Base-by-base conservation (phyloP, 2,888 invertebrate genomes). In the Trypoxylon attenuatum region DNA sequence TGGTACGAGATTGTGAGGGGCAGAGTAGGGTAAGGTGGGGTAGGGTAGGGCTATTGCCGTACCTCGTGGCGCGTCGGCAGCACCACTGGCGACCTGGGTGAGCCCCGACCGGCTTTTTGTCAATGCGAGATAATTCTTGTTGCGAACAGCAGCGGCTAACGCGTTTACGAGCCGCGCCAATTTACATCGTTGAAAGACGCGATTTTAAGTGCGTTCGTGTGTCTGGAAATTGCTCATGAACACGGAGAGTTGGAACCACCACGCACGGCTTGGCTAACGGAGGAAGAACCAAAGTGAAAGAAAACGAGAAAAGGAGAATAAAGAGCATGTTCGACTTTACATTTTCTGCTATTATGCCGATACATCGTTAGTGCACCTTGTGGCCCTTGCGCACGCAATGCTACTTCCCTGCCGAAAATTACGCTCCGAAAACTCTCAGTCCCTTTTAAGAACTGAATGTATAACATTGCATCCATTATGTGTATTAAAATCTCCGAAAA, bases 281-380 rank as follows among this genome's bases (percentile, higher is more conserved):
- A n/a, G n/a, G n/a, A n/a, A n/a, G n/a, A n/a, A n/a, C n/a, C n/a
- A n/a, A n/a, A n/a, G 61, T 58, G 62, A 33, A 50, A 41, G 18
- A 15, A 47, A 49, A 22, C 39, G 18, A 5, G 15, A 13, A 13
- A 27, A 39, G 19, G 27, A 47, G 15, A 15, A 16, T 4, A 10
- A 10, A 29, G 5, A 15, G 25, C 56, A 8, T 25, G 41, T 33
- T 56, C 55, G 59, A 58, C 72, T 71, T 78, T 77, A 73, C 76
- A 73, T 78, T 77, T 78, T 73, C 73, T 76, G 71, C 66, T 65
- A 71, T 77, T 79, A 78, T 53, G 71, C 59, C 63, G 74, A 65
- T 60, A 54, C 73, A 73, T 77, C 72, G 77, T 79, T 77, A 73
- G 72, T 67, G 68, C 41, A 60, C 29, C 54, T 57, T 58, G 33